Base-by-base conservation (phyloP, 2,797 vertebrate genomes). In the Hydrocynus forskahlii region DNA sequence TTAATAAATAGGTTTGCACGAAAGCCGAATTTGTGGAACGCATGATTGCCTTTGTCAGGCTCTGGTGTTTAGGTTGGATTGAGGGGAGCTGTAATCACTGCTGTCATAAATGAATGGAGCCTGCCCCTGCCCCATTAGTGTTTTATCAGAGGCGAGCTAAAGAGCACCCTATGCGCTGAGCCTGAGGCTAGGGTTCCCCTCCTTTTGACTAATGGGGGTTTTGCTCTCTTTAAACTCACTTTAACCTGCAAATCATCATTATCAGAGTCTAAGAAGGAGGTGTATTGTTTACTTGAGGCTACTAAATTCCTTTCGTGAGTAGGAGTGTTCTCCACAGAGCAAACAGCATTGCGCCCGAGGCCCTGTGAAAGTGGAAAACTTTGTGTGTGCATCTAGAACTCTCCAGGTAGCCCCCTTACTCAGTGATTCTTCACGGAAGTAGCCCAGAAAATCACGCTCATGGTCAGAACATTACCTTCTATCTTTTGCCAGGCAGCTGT, bases 41-140 rank as follows among this genome's bases (percentile, higher is more conserved):
- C 83, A 88, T 89, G 90, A 90, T 90, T 92, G 90, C 88, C 87
- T 92, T 92, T 92, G 92, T 93, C 91, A 92, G 85, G 89, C 86
- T 78, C 82, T 84, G 84, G 73, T 94, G 92, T 94, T 94, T 94
- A 92, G 86, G 77, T 93, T 94, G 91, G 91, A 93, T 88, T 81
- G 85, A 89, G 84, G 86, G 72, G 81, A 84, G 75, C 78, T 86
- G 88, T 89, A 92, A 92, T 93, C 90, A 92, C 79, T 83, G 86
- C 87, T 89, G 90, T 93, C 92, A 92, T 92, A 91, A 92, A 92
- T 89, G 83, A 91, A 92, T 91, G 87, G 89, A 90, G 90, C 90
- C 85, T 86, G 86, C 88, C 86, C 83, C 83, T 87, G 86, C 81
- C 85, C 79, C 86, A 85, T 89, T 86, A 87, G 88, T 79, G 84